Base-by-base conservation (phyloP, 30 jellyfish, hydroid and myxozoan species). In the Pelagia noctiluca region DNA sequence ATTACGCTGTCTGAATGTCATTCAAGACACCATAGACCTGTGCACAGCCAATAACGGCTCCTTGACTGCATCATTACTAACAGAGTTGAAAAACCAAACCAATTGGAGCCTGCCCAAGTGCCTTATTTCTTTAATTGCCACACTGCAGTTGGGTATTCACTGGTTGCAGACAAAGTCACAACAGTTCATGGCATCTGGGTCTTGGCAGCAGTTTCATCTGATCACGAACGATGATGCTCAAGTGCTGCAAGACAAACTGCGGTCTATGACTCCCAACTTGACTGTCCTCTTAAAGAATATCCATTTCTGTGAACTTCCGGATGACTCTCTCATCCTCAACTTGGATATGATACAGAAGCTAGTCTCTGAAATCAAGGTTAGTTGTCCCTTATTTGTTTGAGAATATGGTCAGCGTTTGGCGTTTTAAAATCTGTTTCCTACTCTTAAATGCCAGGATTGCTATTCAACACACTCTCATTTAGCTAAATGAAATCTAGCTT, bases 151-250 rank as follows among this genome's bases (percentile, higher is more conserved):
- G n/a, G 71, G 82, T 71, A 37, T 70, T 2, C 53, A 71, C 54
- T 88, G 96, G 96, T 35, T 88, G 50, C 83, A 70, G 32, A 63
- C 67, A 28, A 88, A 78, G 42, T 47, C 86, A 35, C 96, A 88
- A 35, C 92, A 88, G 50, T 78, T 78, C 23, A 50, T 79, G 32
- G 69, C 96, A 21, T 88, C 96, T 24, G 96, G 85, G 18, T 68
- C 96, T 0, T 88, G 96, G 96, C 93, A 88, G 50, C 85, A 66
- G 54, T 88, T 31, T 42, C 83, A 42, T 21, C 42, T 86, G 8
- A 47, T 88, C 0, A 48, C 86, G 18, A 60, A 19, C 28, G 63
- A 71, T 63, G 96, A 88, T 48, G 86, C 77, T 46, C 13, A 21
- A 38, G 76, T 53, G 18, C 42, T 85, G 50, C 95, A 85, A 50